Conservation (phyloP, 2,797 vertebrate genomes). For the Nannoperca australis region DNA sequence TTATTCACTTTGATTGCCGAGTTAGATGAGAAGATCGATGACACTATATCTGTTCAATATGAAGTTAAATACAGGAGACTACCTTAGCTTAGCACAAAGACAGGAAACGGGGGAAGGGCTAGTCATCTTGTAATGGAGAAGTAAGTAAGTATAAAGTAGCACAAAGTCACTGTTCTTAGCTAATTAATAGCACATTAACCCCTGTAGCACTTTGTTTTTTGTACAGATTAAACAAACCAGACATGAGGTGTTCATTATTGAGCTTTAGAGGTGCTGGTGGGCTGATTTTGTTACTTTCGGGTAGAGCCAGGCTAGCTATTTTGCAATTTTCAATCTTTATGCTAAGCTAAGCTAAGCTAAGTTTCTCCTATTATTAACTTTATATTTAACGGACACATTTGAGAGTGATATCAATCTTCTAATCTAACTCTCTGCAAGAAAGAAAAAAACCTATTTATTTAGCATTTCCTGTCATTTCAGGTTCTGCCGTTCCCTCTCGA, state of each 20-base stretch:
- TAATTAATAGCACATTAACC: neutral
- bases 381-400: neutral
- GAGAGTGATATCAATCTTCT: neutral
- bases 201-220: no score
- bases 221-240: no score
- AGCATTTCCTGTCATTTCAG: neutral
- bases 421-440: neutral
- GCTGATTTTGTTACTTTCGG: no score
- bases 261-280: no score
- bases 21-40: no score
- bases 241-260: no score
- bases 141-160: neutral
- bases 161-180: neutral
- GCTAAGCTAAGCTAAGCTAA: neutral
- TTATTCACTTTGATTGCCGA: no score
- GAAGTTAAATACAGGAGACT: neutral
- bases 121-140: no score
- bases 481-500: neutral
- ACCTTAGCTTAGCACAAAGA: neutral
- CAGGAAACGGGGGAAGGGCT: no score
- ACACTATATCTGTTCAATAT: no score
- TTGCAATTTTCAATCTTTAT: no score
- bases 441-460: neutral
- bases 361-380: neutral
- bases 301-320: no score